Conservation (phyloP, 2,888 invertebrate genomes). For the Drosophila fulvimacula region DNA sequence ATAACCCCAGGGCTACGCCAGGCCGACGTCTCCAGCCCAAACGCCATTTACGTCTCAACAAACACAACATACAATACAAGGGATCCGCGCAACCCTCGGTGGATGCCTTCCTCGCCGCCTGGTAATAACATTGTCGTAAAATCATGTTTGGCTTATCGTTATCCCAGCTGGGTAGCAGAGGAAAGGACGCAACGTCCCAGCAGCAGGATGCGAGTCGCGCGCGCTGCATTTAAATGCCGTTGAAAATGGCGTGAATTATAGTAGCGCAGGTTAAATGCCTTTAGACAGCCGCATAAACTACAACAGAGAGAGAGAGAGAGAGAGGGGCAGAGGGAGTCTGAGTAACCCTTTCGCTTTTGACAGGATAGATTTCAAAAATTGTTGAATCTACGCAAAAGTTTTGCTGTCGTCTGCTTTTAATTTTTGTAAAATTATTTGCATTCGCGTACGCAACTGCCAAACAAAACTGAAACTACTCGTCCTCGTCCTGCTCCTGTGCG, state of each 20-base stretch:
- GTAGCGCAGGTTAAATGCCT: constrained; percentile 83
- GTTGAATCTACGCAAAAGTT: constrained; percentile 55
- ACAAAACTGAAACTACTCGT: constrained; percentile 48
- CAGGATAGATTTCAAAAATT: constrained; percentile 63
- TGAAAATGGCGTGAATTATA: constrained; percentile 82
- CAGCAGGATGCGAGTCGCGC: constrained; percentile 54
- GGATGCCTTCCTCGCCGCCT: constrained; percentile 40
- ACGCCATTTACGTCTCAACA: constrained; percentile 70
- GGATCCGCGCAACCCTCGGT: constrained; percentile 23
- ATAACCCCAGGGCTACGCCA: constrained; percentile 49
- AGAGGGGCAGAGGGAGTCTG: not conserved
- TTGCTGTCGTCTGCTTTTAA: constrained; percentile 72
- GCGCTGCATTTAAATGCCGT: constrained; percentile 80
- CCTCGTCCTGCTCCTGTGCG: constrained; percentile 16
- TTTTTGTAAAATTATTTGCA: constrained; percentile 75
- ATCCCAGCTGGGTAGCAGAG: constrained; percentile 51
- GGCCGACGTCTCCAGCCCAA: constrained; percentile 21
- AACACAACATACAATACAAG: constrained; percentile 59
- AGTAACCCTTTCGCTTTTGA: constrained; percentile 74
- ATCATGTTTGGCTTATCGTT: constrained; percentile 83
- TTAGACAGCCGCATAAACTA: constrained; percentile 81
- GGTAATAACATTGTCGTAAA: constrained; percentile 84
- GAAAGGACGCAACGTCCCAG: constrained; percentile 36
- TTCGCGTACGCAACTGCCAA: constrained; percentile 59
- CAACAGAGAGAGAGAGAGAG: constrained; percentile 13